These are phyloP conservation scores for Choristoneura rosaceana DNA, from an alignment of 2,888 invertebrate genomes.

Conservation along the genomic window DNA sequence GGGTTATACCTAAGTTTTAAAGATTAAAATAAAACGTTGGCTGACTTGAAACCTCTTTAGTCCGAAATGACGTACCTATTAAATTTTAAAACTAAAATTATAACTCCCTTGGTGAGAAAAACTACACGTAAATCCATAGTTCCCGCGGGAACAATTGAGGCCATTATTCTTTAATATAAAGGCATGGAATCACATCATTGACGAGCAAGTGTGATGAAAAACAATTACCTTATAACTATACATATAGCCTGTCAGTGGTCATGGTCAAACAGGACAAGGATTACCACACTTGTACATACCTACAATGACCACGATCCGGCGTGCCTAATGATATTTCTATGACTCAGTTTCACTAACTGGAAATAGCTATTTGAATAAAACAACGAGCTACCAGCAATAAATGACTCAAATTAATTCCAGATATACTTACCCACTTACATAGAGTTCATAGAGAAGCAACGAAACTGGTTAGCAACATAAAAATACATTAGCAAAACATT, in stretches of 20 bases:
- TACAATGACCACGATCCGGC: not conserved
- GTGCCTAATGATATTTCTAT: slow-evolving; percentile 18
- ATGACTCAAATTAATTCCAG: not conserved
- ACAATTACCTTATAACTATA: not conserved
- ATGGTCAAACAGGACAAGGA: slow-evolving; percentile 48
- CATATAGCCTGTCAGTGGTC: slow-evolving; percentile 23
- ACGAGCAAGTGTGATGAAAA: too few relatives aligned
- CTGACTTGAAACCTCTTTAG: too few relatives aligned
- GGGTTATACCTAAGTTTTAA: too few relatives aligned
- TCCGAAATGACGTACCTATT: too few relatives aligned
- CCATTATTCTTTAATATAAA: too few relatives aligned
- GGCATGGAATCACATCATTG: too few relatives aligned
- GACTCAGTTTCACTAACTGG: slow-evolving; percentile 15
- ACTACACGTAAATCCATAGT: too few relatives aligned
- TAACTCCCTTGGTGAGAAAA: too few relatives aligned
- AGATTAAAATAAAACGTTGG: too few relatives aligned
- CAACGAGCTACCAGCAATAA: not conserved
- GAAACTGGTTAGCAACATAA: not conserved
- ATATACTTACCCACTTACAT: not conserved
- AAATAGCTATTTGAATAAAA: not conserved
- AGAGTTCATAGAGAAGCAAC: not conserved
- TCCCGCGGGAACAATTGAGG: too few relatives aligned
- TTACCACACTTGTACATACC: slow-evolving; percentile 38
- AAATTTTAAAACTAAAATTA: too few relatives aligned
- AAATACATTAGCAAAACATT: not conserved